Conservation (phyloP, 2,113 vertebrate species). For the Apaloderma vittatum region DNA sequence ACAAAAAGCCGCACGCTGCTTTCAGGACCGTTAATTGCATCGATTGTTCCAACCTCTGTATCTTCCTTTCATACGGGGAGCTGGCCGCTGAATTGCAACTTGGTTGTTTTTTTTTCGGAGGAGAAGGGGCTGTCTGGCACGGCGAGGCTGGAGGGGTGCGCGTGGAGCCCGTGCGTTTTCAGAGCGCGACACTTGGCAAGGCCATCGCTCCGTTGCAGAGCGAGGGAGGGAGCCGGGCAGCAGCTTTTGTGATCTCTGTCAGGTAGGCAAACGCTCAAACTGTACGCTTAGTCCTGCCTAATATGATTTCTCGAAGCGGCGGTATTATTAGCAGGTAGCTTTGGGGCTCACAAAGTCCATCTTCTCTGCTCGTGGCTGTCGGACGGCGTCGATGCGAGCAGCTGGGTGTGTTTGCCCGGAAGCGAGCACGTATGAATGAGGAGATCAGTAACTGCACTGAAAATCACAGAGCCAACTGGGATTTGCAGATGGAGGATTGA, state of each 20-base stretch:
- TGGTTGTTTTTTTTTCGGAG: constrained; percentile 16
- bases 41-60: not conserved
- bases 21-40: not conserved
- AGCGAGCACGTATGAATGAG: not conserved
- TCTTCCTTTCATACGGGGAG: constrained; percentile 8
- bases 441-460: constrained; percentile 49
- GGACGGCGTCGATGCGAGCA: not conserved
- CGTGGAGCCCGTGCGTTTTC: constrained; percentile 7
- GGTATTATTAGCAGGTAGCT: not conserved
- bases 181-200: constrained; percentile 42
- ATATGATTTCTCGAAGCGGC: not conserved
- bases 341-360: not conserved
- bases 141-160: constrained; percentile 4
- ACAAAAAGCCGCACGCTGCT: not conserved
- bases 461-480: constrained; percentile 50
- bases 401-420: constrained; percentile 34
- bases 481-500: constrained; percentile 36
- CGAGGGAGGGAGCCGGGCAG: not conserved
- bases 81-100: constrained; percentile 33
- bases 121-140: constrained; percentile 73
- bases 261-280: constrained; percentile 59
- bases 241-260: not conserved
- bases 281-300: not conserved
- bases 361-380: not conserved
- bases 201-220: constrained; percentile 46